These are phyloP conservation scores for Eristalinus sepulchralis DNA, from an alignment of 2,888 invertebrate genomes.

Conservation along the genomic window DNA sequence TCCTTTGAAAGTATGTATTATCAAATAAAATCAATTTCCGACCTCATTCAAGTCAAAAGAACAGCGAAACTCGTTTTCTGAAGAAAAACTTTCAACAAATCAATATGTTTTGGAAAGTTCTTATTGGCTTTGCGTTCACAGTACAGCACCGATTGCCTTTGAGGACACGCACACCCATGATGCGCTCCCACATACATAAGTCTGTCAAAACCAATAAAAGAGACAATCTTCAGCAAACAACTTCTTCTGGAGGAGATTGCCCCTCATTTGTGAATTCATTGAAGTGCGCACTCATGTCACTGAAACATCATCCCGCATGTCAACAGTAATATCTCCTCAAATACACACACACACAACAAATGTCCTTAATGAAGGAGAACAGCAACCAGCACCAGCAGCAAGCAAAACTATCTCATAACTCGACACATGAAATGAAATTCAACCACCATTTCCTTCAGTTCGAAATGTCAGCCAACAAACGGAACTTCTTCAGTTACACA, in stretches of 20 bases:
- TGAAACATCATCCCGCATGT: not conserved
- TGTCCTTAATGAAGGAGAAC: not conserved
- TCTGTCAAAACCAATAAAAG: not conserved
- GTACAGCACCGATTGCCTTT: not conserved
- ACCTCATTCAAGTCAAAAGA: no score
- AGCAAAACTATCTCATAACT: slow-evolving; percentile 15
- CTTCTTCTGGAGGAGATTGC: not conserved
- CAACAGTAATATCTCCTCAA: not conserved
- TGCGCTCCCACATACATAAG: not conserved
- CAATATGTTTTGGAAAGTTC: not conserved
- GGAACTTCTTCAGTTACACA: slow-evolving; percentile 25
- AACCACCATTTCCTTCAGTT: slow-evolving; percentile 24
- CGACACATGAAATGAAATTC: slow-evolving; percentile 52
- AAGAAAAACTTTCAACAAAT: not conserved
- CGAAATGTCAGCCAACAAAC: slow-evolving; percentile 12
- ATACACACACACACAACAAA: not conserved
- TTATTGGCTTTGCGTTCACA: not conserved
- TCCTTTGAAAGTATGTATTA: no score
- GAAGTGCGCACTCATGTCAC: not conserved
- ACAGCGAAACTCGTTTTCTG: no score
- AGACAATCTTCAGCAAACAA: not conserved
- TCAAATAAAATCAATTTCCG: no score
- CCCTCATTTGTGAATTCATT: not conserved
- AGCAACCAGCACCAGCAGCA: not conserved
- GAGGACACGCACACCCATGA: not conserved